A percentile compares a stretch with the other conserved stretches of the same genome.
Evolutionary conservation across 1,140 invertebrate genomes (phyloP).

Genomic region (Calliopsis andreniformis): DNA sequence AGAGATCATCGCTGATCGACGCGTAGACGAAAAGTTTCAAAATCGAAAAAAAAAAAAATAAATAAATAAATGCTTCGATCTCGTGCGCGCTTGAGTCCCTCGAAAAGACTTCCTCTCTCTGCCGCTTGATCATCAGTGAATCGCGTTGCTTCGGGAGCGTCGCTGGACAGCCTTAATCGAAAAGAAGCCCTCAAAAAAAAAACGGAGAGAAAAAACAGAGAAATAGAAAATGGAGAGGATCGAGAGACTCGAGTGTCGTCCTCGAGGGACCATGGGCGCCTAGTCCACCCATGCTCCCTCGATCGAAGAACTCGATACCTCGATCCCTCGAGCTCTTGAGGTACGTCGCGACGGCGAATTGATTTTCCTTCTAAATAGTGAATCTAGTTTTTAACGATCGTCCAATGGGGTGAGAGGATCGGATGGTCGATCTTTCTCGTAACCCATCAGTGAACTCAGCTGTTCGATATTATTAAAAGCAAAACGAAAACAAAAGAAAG

Average conservation of each 20-base stretch:
- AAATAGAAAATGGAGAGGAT: background rate
- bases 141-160: background rate
- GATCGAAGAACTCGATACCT: too few species aligned
- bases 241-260: background rate
- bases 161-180: constrained; percentile 8
- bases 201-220: background rate
- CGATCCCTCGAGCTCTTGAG: too few species aligned
- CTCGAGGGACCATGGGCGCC: background rate
- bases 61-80: constrained; percentile 11
- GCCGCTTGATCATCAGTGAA: constrained; percentile 5
- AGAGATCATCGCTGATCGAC: background rate
- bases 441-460: constrained; percentile 65
- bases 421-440: constrained; percentile 59
- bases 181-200: background rate
- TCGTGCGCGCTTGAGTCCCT: constrained; percentile 21
- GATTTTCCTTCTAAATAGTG: constrained; percentile 58
- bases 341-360: constrained; percentile 31
- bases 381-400: constrained; percentile 65
- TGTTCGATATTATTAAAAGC: constrained; percentile 63
- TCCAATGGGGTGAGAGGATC: constrained; percentile 66
- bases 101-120: constrained; percentile 26
- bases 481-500: constrained; percentile 8
- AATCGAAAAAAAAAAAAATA: background rate
- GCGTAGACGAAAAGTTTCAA: background rate
- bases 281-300: too few species aligned